Percentiles rank a stretch among this genome's conserved stretches.
Evolutionary conservation across 2,888 invertebrate species (phyloP).

Genomic region (Hedya salicella): DNA sequence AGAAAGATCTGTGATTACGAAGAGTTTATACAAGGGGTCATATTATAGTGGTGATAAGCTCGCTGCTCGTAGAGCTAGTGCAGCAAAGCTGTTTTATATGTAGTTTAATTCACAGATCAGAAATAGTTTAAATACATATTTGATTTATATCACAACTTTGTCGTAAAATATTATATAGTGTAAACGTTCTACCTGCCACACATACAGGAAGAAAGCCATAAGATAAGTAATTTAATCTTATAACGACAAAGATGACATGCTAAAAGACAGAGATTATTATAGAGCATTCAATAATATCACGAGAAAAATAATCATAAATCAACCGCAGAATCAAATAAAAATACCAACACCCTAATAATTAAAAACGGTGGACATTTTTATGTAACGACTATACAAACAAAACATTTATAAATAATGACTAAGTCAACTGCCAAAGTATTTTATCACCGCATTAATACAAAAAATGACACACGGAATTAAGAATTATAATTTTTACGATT

Average conservation of each 20-base stretch:
- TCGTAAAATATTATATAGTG: constrained; percentile 16
- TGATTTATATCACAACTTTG: neutral
- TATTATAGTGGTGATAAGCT: too few relatives aligned
- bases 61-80: too few relatives aligned
- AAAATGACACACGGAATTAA: constrained; percentile 51
- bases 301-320: constrained; percentile 37
- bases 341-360: constrained; percentile 41
- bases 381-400: constrained; percentile 36
- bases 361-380: constrained; percentile 37
- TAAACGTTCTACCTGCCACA: constrained; percentile 29
- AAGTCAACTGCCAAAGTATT: constrained; percentile 42
- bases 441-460: constrained; percentile 40
- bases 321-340: constrained; percentile 39
- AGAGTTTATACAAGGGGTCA: too few relatives aligned
- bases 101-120: too few relatives aligned
- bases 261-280: constrained; percentile 34
- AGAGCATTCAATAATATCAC: constrained; percentile 29
- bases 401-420: constrained; percentile 40
- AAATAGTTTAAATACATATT: neutral
- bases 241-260: constrained; percentile 29
- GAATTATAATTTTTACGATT: constrained; percentile 60
- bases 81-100: too few relatives aligned
- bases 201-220: constrained; percentile 24
- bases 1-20: too few relatives aligned
- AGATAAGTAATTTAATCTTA: constrained; percentile 19